A percentile compares a stretch with the other conserved stretches of the same genome.
These are phyloP conservation scores for Meghimatium bilineatum DNA, from an alignment of 2,888 invertebrate species.

Conservation along the genomic window DNA sequence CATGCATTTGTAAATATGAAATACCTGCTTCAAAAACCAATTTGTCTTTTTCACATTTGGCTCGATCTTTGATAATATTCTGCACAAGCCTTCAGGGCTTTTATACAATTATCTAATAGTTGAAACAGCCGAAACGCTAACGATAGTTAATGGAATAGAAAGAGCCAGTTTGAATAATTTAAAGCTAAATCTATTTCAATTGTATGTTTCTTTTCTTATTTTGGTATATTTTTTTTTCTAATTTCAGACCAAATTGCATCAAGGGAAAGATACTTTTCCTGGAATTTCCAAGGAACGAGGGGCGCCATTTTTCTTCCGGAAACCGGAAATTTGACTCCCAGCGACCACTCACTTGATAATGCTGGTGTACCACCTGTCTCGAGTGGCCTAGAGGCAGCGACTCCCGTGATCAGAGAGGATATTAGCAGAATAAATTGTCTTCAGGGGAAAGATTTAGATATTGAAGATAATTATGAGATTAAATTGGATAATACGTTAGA, in stretches of 20 bases:
- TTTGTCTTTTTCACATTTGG: neutral
- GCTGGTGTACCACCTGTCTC: slow-evolving; percentile 31
- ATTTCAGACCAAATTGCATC: slow-evolving; percentile 18
- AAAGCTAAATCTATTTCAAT: slow-evolving; percentile 32
- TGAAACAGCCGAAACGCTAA: neutral
- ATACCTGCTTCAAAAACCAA: neutral
- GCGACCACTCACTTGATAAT: slow-evolving; percentile 14
- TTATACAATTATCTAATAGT: slow-evolving; percentile 7
- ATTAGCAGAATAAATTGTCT: slow-evolving; percentile 35
- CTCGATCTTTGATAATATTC: neutral
- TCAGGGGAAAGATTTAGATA: slow-evolving; percentile 10
- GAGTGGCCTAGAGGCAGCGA: slow-evolving; percentile 12
- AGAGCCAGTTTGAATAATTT: slow-evolving; percentile 28
- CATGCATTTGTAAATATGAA: no score
- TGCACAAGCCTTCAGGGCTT: neutral
- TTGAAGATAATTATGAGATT: slow-evolving; percentile 1
- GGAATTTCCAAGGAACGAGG: slow-evolving; percentile 19
- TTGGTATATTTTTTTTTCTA: neutral
- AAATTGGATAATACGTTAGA: slow-evolving; percentile 13
- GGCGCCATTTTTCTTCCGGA: slow-evolving; percentile 39
- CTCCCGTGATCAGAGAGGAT: slow-evolving; percentile 30
- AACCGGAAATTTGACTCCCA: slow-evolving; percentile 38
- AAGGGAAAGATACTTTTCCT: neutral
- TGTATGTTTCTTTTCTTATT: slow-evolving; percentile 16
- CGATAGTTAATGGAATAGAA: neutral